These are phyloP conservation scores for Drosophila tropicalis DNA, from an alignment of 1,140 invertebrate species.

Conservation along the genomic window DNA sequence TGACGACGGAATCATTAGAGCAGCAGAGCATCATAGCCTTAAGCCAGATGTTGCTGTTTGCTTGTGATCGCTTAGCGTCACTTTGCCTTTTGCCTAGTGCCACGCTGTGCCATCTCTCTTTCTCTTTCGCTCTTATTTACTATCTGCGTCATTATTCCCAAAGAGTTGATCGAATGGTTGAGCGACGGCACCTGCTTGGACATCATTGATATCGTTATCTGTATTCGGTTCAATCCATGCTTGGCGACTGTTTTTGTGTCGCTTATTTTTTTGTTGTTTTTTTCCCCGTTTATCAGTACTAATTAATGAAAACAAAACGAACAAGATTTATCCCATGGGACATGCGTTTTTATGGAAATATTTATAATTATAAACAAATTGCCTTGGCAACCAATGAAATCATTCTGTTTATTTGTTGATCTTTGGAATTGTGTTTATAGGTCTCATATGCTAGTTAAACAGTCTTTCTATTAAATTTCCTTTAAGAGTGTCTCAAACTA, in stretches of 20 bases:
- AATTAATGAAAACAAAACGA: constrained; percentile 4
- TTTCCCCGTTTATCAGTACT: background rate
- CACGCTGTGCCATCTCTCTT: constrained; percentile 61
- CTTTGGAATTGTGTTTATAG: background rate
- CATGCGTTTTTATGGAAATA: background rate
- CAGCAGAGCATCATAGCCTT: background rate
- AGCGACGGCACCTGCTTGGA: constrained; percentile 8
- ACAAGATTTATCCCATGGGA: background rate
- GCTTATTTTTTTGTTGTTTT: too few species aligned
- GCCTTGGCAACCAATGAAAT: background rate
- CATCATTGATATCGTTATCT: background rate
- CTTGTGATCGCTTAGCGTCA: constrained; percentile 10
- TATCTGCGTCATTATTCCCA: constrained; percentile 17
- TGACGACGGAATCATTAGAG: constrained; percentile 53
- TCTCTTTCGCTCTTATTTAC: constrained; percentile 6
- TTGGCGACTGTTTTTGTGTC: background rate
- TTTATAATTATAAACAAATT: background rate
- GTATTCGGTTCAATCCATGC: background rate
- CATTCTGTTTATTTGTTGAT: constrained; percentile 17
- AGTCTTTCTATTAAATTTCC: too few species aligned
- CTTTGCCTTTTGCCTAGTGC: constrained; percentile 41
- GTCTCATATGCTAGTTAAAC: too few species aligned
- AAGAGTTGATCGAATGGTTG: constrained; percentile 10
- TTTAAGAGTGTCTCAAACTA: too few species aligned
- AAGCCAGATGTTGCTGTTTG: constrained; percentile 48